Conservation (phyloP, 2,888 invertebrate genomes). For the Julus scandinavius region DNA sequence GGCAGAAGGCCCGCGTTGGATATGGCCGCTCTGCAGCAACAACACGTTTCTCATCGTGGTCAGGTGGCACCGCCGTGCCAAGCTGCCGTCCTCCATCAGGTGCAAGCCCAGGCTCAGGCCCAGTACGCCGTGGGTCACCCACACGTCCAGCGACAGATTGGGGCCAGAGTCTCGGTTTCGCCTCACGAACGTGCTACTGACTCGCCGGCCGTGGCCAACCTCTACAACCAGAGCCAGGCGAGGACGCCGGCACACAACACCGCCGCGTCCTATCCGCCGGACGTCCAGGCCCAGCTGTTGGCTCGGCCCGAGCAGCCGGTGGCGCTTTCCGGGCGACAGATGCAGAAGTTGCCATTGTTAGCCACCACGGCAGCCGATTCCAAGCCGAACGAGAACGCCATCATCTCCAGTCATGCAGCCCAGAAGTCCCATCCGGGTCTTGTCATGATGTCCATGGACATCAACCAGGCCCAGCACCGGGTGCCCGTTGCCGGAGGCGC, state of each 20-base stretch:
- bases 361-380: neutral
- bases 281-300: neutral
- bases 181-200: conserved; percentile 72
- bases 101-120: conserved; percentile 56
- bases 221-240: conserved; percentile 61
- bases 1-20: conserved; percentile 24
- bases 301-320: neutral
- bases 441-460: conserved; percentile 39
- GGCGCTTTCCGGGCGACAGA: neutral
- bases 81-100: conserved; percentile 45
- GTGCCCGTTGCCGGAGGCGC: neutral
- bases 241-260: conserved; percentile 47
- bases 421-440: conserved; percentile 30
- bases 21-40: conserved; percentile 57
- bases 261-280: conserved; percentile 25
- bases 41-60: conserved; percentile 48
- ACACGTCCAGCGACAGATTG: conserved; percentile 58
- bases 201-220: conserved; percentile 71
- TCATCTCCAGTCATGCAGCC: neutral
- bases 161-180: conserved; percentile 59
- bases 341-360: neutral
- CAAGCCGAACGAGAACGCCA: neutral
- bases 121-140: conserved; percentile 59
- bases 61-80: conserved; percentile 45
- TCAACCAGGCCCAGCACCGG: neutral